Evolutionary conservation across 2,797 vertebrate genomes (phyloP), one percentile per base, ranked within the genome.

Genomic region (Sarcoramphus papa): DNA sequence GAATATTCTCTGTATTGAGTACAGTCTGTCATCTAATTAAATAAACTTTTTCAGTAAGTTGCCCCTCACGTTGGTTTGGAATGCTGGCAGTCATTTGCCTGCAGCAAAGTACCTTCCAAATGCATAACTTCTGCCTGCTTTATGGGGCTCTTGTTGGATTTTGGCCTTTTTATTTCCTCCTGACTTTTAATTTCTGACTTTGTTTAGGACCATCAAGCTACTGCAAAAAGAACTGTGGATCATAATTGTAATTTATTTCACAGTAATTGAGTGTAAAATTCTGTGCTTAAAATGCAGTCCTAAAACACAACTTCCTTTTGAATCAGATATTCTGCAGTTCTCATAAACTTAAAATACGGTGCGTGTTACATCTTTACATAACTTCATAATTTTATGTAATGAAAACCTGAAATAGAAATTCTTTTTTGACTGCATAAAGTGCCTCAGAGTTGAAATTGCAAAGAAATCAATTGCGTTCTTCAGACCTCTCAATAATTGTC

Each of bases 401-500:
- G 57, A 88, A 78, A 82, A 69, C 72, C 31, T 91, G 30, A 84
- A 93, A 68, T 47, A 84, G 54, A 35, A 78, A 19, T 78, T 21
- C 9, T 40, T 83, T 87, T 84, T 92, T 75, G 83, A 43, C 54
- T 78, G 35, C 45, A 43, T 78, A 50, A 94, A 94, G 82, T 65
- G 40, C 72, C 35, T 65, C 48, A 60, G 85, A 67, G 51, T 76
- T 77, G 77, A 70, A 95, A 92, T 43, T 69, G 69, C 62, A 14
- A 73, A 59, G 75, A 93, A 93, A 97, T 97, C 95, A 92, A 97
- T 93, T 16, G 35, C 65, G 27, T 91, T 97, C 57, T 88, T 88
- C 54, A 92, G 65, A 85, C 85, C 76, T 93, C 95, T 95, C 94
- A 80, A 50, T 97, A 97, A 93, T 92, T 91, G 95, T 95, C 95